Base-by-base conservation (phyloP, 2,888 invertebrate genomes). In the Lysandra coridon region DNA sequence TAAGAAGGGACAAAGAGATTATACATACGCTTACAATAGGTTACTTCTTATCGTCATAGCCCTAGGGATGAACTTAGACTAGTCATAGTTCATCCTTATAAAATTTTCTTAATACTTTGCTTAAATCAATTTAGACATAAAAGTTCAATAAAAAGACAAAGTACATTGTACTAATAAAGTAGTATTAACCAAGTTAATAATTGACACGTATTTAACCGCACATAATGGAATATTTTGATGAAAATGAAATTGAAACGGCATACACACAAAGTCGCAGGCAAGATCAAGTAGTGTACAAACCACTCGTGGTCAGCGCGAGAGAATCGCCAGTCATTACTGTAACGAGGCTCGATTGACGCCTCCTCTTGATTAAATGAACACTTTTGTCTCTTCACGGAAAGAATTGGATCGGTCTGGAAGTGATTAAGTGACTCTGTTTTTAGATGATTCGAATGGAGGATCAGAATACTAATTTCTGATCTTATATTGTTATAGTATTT, bases 301-400 rank as follows among this genome's bases (percentile, higher is more conserved):
- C 86, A 84, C 83, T 88, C 89, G 89, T 89, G 91, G 92, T 92
- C 93, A 93, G 93, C 90, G 86, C 87, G 89, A 88, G 90, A 88
- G 92, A 91, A 93, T 93, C 90, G 88, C 91, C 84, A 84, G 88
- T 91, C 92, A 91, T 93, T 93, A 87, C 87, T 86, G 87, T 92
- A 93, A 94, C 92, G 92, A 93, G 89, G 85, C 84, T 83, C 91
- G 93, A 94, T 91, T 93, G 93, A 92, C 91, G 90, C 89, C 85
- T 86, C 83, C 84, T 86, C 85, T 88, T 93, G 93, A 94, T 93
- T 93, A 91, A 91, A 90, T 91, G 92, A 92, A 92, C 91, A 89
- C 89, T 92, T 92, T 91, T 91, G 89, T 88, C 89, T 88, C 86
- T 88, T 89, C 89, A 90, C 90, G 88, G 90, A 91, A 90, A 89